These are phyloP conservation scores for Chouioia cunea DNA, from an alignment of 2,888 invertebrate species.

Conservation along the genomic window DNA sequence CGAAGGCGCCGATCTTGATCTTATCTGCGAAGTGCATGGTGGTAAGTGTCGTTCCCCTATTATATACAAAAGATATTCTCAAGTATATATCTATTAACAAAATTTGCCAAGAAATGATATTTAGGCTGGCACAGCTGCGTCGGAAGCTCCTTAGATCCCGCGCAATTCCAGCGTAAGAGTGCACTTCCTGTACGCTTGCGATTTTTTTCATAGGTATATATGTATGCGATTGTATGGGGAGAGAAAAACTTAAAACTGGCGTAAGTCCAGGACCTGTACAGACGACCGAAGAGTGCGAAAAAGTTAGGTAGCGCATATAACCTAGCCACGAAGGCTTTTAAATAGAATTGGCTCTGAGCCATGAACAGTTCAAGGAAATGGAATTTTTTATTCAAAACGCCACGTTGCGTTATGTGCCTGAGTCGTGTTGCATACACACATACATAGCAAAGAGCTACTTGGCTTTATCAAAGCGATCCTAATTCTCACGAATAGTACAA, in stretches of 20 bases:
- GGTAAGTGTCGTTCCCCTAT: conserved; percentile 72
- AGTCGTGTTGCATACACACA: not conserved
- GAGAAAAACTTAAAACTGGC: conserved; percentile 51
- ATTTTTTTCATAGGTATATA: not conserved
- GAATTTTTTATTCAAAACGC: conserved; percentile 58
- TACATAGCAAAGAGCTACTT: not conserved
- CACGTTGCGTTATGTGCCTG: conserved; percentile 3
- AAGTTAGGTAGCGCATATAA: conserved; percentile 51
- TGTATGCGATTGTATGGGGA: conserved; percentile 6
- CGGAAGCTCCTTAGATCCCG: not conserved
- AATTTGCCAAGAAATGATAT: not conserved
- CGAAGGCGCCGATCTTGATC: conserved; percentile 85
- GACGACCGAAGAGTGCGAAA: conserved; percentile 40
- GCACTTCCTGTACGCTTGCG: too few species aligned
- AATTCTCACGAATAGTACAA: conserved; percentile 21
- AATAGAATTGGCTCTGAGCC: conserved; percentile 56
- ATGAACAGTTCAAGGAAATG: conserved; percentile 55
- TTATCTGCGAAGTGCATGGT: conserved; percentile 88
- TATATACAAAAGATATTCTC: not conserved
- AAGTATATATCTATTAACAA: not conserved
- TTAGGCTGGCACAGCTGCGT: not conserved
- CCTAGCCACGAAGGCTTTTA: conserved; percentile 51
- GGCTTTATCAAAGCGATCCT: conserved; percentile 44
- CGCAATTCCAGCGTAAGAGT: not conserved
- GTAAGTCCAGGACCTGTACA: conserved; percentile 52